phyloP scores from a whole-genome alignment of 2,797 vertebrate species.

The Phataginus tetradactyla region DNA sequence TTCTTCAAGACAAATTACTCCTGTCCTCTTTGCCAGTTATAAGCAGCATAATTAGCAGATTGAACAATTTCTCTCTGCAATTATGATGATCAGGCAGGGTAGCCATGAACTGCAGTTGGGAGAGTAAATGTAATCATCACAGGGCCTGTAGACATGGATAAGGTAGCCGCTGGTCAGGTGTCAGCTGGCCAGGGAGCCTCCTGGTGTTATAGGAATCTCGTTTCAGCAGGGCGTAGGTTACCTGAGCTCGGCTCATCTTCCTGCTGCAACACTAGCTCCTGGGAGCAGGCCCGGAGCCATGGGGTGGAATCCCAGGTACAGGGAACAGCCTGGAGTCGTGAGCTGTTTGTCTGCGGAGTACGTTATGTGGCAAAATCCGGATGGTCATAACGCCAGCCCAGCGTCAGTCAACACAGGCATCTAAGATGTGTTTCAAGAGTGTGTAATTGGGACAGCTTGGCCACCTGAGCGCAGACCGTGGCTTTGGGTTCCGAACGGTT shows the following conservation, averaged over 20 bases:
- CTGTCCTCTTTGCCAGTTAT: neutral
- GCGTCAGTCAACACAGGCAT: neutral
- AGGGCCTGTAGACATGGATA: conserved; percentile 49
- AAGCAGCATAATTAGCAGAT: conserved; percentile 34
- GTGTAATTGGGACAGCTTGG: neutral
- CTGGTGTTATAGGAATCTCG: conserved; percentile 52
- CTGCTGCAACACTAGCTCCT: conserved; percentile 34
- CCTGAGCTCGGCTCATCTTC: conserved; percentile 53
- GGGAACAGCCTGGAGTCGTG: neutral
- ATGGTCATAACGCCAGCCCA: conserved; percentile 29
- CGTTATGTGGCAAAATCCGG: conserved; percentile 26
- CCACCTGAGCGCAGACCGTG: neutral
- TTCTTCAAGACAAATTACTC: neutral
- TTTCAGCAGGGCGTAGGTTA: conserved; percentile 68
- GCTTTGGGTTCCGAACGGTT: neutral
- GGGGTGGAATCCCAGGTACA: conserved; percentile 30
- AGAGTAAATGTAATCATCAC: neutral
- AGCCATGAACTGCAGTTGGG: neutral
- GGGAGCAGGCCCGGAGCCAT: conserved; percentile 25
- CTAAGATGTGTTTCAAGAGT: conserved; percentile 9
- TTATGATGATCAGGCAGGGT: conserved; percentile 1
- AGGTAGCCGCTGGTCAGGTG: conserved; percentile 77
- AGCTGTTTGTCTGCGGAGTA: conserved; percentile 40
- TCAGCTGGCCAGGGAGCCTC: conserved; percentile 69
- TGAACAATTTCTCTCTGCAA: conserved; percentile 37